These are phyloP conservation scores for Rhinichthys klamathensis DNA, from an alignment of 2,113 vertebrate species.

Conservation along the genomic window DNA sequence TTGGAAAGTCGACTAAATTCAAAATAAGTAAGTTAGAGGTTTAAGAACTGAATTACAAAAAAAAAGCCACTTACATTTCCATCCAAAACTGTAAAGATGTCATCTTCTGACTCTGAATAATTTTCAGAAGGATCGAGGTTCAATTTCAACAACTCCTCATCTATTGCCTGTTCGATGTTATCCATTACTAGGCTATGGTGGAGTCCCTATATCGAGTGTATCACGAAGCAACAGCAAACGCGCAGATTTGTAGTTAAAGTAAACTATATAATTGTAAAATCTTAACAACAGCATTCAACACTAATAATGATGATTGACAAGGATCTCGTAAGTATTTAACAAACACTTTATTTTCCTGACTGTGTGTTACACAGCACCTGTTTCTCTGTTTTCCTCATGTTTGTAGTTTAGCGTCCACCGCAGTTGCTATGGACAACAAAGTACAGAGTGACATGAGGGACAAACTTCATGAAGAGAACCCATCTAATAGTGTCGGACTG, in stretches of 20 bases:
- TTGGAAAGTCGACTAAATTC: background rate
- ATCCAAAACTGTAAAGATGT: slow-evolving; percentile 49
- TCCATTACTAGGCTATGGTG: slow-evolving; percentile 34
- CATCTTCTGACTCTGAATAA: slow-evolving; percentile 65
- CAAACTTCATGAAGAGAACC: slow-evolving; percentile 43
- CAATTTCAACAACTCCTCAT: slow-evolving; percentile 72
- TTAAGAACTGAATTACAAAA: background rate
- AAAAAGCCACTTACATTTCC: slow-evolving; percentile 39
- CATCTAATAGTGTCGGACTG: background rate
- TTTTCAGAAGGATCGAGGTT: slow-evolving; percentile 68
- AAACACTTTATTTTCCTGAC: background rate
- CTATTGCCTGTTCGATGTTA: slow-evolving; percentile 69
- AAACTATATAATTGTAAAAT: background rate
- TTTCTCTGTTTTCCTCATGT: background rate
- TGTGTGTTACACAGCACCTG: background rate
- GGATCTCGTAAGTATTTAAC: background rate
- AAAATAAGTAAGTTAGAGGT: background rate
- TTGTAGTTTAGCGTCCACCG: background rate
- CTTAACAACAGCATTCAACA: background rate
- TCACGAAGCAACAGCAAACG: background rate
- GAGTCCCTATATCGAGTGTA: slow-evolving; percentile 19
- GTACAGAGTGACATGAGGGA: slow-evolving; percentile 50
- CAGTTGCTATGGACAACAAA: slow-evolving; percentile 67
- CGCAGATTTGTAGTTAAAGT: background rate
- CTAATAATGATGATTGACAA: background rate